Evolutionary conservation across 2,888 invertebrate species (phyloP).

Genomic region (Odiellus spinosus): DNA sequence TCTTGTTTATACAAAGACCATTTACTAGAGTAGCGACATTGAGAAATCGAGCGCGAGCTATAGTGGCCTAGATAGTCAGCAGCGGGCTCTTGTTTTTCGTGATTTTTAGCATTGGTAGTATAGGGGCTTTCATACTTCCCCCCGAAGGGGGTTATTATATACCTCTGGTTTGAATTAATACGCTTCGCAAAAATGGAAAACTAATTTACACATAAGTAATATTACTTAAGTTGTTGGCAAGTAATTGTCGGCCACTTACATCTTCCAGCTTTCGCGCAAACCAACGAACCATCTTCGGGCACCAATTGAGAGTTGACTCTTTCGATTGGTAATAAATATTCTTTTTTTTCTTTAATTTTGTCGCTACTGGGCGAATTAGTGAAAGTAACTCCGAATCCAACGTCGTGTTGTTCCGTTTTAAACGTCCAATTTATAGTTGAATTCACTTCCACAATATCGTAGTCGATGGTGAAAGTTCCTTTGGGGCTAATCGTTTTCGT

Average conservation of each 20-base stretch:
- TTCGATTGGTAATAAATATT: slow-evolving; percentile 48
- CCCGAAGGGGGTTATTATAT: too few relatives aligned
- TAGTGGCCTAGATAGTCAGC: too few relatives aligned
- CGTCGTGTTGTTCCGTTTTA: slow-evolving; percentile 67
- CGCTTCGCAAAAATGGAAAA: too few relatives aligned
- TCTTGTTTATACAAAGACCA: too few relatives aligned
- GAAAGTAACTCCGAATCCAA: slow-evolving; percentile 61
- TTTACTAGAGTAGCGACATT: too few relatives aligned
- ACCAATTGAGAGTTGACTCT: slow-evolving; percentile 58
- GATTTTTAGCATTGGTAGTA: too few relatives aligned
- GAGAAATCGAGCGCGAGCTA: too few relatives aligned
- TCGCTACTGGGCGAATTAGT: slow-evolving; percentile 45
- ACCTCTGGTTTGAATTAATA: too few relatives aligned
- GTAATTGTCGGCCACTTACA: slow-evolving; percentile 46
- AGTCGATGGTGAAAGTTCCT: slow-evolving; percentile 54
- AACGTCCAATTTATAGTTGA: slow-evolving; percentile 78
- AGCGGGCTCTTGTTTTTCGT: too few relatives aligned
- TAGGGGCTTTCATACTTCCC: too few relatives aligned
- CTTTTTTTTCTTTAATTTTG: slow-evolving; percentile 40
- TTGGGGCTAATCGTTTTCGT: slow-evolving; percentile 56
- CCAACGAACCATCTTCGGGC: slow-evolving; percentile 60
- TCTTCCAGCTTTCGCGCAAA: slow-evolving; percentile 59
- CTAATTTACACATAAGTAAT: too few relatives aligned
- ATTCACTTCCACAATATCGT: slow-evolving; percentile 49
- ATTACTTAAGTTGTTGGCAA: too few relatives aligned